Evolutionary conservation across 2,888 invertebrate species (phyloP), one percentile per base, ranked within the genome.

Genomic region (Pristionchus entomophagus): DNA sequence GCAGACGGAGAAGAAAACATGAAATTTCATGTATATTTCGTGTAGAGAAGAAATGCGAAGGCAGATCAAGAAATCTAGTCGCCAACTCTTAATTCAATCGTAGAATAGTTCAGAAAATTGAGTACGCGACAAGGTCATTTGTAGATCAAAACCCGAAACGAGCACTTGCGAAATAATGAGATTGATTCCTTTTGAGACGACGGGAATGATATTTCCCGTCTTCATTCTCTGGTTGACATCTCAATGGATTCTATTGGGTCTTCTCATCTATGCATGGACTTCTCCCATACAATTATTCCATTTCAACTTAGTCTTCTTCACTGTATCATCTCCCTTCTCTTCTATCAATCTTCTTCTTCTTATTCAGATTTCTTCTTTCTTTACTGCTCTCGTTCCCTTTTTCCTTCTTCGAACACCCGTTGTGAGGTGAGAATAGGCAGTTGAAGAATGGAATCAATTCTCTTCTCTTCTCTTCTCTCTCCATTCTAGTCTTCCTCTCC

Each of bases 121-220:
- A 14, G 14, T 45, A 45, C 8, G 6, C 6, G 45, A 45, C 45
- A 6, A 45, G 45, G 45, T 6, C 6, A 14, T 45, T 45, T 14
- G 8, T 59, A 26, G 26, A 1, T 5, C 51, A 19, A 51, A 17
- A 19, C 22, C 22, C 22, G 51, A 51, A 65, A 26, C 22, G 17
- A 26, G 1, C 65, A 26, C 26, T 2, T 17, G 6, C 26, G 0
- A 17, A 65, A n/a, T n/a, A 65, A 65, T 65, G 17, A 35, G 6
- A 19, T 69, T 35, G 5, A 29, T n/a, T 45, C 26, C 19, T 14
- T 32, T 22, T 45, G 32, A 81, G 81, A 56, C 56, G n/a, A 81
- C 81, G 35, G 56, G 81, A n/a, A 53, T 81, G 56, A 53, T 81
- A 35, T 56, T 81, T 35, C 81, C 81, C 29, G 22, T 81, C 26